Evolutionary conservation across 92 coral and sea anemone species (phyloP), one percentile per base, ranked within the genome.

Genomic region (Ricordea florida): DNA sequence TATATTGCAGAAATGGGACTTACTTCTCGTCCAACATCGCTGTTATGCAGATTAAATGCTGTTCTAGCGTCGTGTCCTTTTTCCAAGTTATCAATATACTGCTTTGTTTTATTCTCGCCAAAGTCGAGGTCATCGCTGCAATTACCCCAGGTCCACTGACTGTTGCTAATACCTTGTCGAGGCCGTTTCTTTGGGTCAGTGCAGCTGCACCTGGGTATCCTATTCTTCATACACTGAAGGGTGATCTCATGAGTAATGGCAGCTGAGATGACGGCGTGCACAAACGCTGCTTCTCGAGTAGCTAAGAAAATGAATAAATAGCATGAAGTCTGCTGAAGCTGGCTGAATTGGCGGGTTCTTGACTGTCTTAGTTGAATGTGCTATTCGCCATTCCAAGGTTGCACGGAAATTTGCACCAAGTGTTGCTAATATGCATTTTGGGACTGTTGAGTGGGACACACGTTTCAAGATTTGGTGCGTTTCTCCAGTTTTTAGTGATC

Each of bases 1-100:
- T n/a, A n/a, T n/a, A n/a, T n/a, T n/a, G n/a, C n/a, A n/a, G n/a
- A n/a, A n/a, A n/a, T n/a, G n/a, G n/a, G n/a, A n/a, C n/a, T n/a
- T 65, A 93, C 98, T 88, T 86, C 85, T 36, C 96, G 49, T 40
- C 98, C 98, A 0, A 93, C 96, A 66, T 87, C 87, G 33, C 87
- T 93, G 59, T 93, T 93, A 24, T 93, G 98, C 11, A 70, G 51
- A 40, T 90, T 93, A 31, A 93, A 43, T 8, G 69, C 48, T 20
- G 73, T 52, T 5, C 96, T 75, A 10, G 82, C 92, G 21, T 72
- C 74, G 30, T 68, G 57, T 14, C 52, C 76, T 29, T 72, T 73
- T 52, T 93, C 96, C 6, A 93, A 79, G 7, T 60, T 74, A 16
- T 90, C 96, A 2, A 93, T 69, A 31, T 90, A 90, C 52, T 85